phyloP scores from a whole-genome alignment of 2,888 invertebrate genomes.

The Pachydiplax longipennis region DNA sequence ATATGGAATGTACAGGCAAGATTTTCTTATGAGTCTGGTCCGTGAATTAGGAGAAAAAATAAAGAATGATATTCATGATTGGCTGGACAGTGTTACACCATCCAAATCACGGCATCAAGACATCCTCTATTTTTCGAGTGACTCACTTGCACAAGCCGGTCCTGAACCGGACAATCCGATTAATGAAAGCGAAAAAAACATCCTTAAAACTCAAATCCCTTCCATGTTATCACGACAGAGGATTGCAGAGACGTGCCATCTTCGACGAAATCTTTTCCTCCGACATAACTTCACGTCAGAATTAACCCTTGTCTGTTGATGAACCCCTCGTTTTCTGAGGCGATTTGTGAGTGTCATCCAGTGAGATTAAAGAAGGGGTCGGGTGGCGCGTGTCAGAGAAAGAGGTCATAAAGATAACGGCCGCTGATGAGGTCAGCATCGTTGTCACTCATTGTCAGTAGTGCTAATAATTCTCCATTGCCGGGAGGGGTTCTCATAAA shows the following conservation, averaged over 20 bases:
- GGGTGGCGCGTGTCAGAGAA: neutral
- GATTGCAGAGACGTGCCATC: neutral
- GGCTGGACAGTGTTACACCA: too few relatives aligned
- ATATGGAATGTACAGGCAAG: too few relatives aligned
- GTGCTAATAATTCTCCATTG: constrained; percentile 15
- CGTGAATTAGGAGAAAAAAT: too few relatives aligned
- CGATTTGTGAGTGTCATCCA: neutral
- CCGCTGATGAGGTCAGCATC: neutral
- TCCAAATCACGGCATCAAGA: too few relatives aligned
- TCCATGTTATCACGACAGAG: neutral
- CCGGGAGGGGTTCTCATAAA: neutral
- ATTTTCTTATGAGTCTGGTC: too few relatives aligned
- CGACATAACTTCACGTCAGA: neutral
- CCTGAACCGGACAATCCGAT: too few relatives aligned
- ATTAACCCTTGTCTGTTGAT: neutral
- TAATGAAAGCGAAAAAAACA: too few relatives aligned
- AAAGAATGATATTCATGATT: too few relatives aligned
- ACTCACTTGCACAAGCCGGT: too few relatives aligned
- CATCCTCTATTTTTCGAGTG: too few relatives aligned
- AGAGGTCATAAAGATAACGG: neutral
- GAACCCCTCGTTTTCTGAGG: neutral
- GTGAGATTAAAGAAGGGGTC: neutral
- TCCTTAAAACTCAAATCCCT: neutral
- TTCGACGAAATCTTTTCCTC: neutral
- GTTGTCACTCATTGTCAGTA: neutral